These are phyloP conservation scores for Ephydatia muelleri DNA, from an alignment of 37 sponge, comb jelly and placozoan species.

Conservation along the genomic window DNA sequence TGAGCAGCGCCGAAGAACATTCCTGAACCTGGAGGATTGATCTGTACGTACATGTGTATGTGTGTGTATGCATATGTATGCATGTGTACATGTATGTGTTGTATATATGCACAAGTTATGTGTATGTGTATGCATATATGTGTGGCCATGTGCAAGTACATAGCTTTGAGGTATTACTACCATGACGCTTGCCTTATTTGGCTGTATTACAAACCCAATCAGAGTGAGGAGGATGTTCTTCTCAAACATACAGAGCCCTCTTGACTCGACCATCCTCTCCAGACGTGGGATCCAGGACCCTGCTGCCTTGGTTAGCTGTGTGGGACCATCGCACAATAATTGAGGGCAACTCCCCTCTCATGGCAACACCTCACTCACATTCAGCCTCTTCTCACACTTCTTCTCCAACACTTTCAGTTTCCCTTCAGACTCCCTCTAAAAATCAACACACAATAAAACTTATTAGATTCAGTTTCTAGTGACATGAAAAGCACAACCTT, in stretches of 20 bases:
- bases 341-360: background rate
- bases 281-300: constrained; percentile 75
- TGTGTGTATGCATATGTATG: background rate
- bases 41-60: background rate
- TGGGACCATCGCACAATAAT: background rate
- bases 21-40: background rate
- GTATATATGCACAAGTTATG: too few relatives aligned
- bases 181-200: constrained; percentile 63
- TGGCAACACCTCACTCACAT: constrained; percentile 37
- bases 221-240: constrained; percentile 74
- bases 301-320: constrained; percentile 70
- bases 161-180: background rate
- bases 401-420: constrained; percentile 59
- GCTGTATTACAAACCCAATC: constrained; percentile 78
- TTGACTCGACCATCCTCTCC: constrained; percentile 73
- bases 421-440: constrained; percentile 72
- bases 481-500: constrained; percentile 33
- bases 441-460: background rate
- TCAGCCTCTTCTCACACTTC: constrained; percentile 73
- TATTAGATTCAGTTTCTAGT: background rate
- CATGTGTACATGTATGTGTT: too few relatives aligned
- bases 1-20: background rate
- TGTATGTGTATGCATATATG: background rate
- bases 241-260: constrained; percentile 70
- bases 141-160: background rate